A percentile compares a stretch with the other conserved stretches of the same genome.
These are phyloP conservation scores for Caenorhabditis inopinata DNA, from an alignment of 1,140 invertebrate species.

Conservation along the genomic window DNA sequence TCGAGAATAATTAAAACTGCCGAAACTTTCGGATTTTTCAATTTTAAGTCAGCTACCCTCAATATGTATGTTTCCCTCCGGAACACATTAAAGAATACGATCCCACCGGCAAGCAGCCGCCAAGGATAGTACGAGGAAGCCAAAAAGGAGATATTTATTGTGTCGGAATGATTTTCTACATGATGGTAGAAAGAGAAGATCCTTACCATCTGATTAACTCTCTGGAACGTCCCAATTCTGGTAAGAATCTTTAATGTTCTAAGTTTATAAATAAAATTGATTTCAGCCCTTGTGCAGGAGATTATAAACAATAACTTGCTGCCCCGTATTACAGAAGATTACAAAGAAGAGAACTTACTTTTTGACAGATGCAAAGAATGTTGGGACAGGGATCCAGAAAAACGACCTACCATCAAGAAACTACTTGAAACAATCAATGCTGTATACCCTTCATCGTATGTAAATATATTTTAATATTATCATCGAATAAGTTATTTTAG, in stretches of 20 bases:
- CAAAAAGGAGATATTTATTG: slow-evolving; percentile 17
- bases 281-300: not conserved
- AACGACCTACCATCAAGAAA: slow-evolving; percentile 53
- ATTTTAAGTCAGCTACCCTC: not conserved
- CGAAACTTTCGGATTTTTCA: too few relatives aligned
- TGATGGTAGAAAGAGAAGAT: slow-evolving; percentile 3
- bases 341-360: not conserved
- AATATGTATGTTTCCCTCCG: slow-evolving; percentile 55
- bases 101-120: not conserved
- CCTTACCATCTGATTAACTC: not conserved
- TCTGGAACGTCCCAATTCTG: not conserved
- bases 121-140: not conserved
- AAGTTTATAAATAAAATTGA: not conserved
- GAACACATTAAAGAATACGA: slow-evolving; percentile 49
- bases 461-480: not conserved
- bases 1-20: too few relatives aligned
- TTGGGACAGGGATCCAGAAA: slow-evolving; percentile 54
- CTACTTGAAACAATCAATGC: slow-evolving; percentile 50
- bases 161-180: slow-evolving; percentile 1
- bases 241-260: not conserved
- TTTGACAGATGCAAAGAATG: slow-evolving; percentile 48
- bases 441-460: slow-evolving; percentile 56
- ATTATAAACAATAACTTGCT: not conserved
- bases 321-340: not conserved
- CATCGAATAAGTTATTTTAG: slow-evolving; percentile 35